Evolutionary conservation across 2,888 invertebrate species (phyloP).

Genomic region (Dicyrtoma fusca): DNA sequence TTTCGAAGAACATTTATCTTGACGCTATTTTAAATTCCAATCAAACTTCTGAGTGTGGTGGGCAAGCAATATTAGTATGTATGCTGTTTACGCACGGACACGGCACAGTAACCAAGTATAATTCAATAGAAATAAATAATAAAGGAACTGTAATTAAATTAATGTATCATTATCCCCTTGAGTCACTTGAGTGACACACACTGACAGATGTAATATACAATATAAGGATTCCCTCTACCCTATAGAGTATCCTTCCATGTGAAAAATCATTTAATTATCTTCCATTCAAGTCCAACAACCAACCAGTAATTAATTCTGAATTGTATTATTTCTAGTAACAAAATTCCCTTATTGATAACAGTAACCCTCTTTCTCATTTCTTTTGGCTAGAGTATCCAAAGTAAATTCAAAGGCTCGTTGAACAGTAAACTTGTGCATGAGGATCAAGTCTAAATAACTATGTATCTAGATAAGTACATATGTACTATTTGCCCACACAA

Average conservation of each 20-base stretch:
- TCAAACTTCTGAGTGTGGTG: too few species aligned
- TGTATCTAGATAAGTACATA: too few species aligned
- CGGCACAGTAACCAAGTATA: slow-evolving; percentile 1
- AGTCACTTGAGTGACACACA: neutral
- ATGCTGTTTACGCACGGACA: neutral
- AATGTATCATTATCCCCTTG: slow-evolving; percentile 18
- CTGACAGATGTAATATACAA: neutral
- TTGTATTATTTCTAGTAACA: slow-evolving; percentile 13
- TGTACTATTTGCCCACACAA: too few species aligned
- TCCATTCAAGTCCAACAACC: neutral
- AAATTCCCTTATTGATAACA: neutral
- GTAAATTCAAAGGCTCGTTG: too few species aligned
- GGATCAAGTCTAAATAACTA: too few species aligned
- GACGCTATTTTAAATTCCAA: too few species aligned
- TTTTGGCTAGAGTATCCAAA: neutral
- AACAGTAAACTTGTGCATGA: too few species aligned
- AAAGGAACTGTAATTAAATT: slow-evolving; percentile 14
- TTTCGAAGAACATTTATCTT: too few species aligned
- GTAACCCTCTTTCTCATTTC: neutral
- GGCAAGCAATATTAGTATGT: neutral
- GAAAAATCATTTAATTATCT: slow-evolving; percentile 10
- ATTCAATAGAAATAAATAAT: slow-evolving; percentile 15
- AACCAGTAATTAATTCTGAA: slow-evolving; percentile 18
- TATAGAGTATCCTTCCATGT: slow-evolving; percentile 12
- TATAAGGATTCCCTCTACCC: neutral